Conservation (phyloP, 2,888 invertebrate species). For the Campoplex capitator region DNA sequence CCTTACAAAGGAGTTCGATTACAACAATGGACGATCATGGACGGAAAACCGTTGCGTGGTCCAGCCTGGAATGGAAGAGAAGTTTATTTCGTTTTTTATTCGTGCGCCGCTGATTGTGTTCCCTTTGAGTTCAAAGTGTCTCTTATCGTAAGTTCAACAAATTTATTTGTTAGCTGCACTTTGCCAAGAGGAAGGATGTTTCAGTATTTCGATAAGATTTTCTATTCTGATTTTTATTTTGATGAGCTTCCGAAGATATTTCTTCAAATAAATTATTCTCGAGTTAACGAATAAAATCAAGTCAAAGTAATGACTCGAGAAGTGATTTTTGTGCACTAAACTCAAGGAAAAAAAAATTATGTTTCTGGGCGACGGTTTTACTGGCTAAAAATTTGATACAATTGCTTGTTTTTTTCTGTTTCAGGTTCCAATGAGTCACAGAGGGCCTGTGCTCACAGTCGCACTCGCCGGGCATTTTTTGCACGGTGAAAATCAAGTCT, state of each 20-base stretch:
- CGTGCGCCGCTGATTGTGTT: conserved; percentile 87
- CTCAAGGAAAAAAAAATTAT: no score
- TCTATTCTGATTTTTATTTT: no score
- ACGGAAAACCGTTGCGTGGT: conserved; percentile 86
- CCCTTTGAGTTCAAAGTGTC: conserved; percentile 87
- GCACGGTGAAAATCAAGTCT: conserved; percentile 86
- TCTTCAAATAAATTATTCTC: no score
- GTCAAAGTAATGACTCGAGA: no score
- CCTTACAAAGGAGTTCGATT: conserved; percentile 87
- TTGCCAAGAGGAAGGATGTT: neutral
- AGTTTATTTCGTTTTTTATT: conserved; percentile 89
- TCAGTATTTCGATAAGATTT: neutral
- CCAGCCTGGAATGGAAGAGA: conserved; percentile 86
- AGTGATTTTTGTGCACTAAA: no score
- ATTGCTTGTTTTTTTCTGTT: conserved; percentile 7
- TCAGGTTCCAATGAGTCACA: conserved; percentile 82
- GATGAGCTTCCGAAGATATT: no score
- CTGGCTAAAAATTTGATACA: neutral
- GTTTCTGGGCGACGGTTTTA: no score
- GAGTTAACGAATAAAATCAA: no score
- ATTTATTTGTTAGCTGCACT: neutral
- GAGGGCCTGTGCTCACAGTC: conserved; percentile 86
- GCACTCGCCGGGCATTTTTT: conserved; percentile 88
- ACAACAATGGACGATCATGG: conserved; percentile 87
- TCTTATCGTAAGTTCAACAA: conserved; percentile 86